Conservation (phyloP, 2,797 vertebrate species). For the Alectoris magna region DNA sequence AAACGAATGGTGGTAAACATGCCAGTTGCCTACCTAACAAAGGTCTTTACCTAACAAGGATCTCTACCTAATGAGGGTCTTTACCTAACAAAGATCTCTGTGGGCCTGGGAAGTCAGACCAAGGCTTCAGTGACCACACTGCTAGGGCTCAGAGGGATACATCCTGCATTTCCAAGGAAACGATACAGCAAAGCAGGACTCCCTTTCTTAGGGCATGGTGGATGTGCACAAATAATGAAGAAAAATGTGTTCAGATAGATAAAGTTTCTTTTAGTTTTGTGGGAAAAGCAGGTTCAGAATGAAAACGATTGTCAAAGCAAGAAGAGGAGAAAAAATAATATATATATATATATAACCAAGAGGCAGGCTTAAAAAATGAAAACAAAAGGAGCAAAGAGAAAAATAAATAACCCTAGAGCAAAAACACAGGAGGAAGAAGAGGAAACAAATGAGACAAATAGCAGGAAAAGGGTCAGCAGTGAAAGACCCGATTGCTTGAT, state of each 20-base stretch:
- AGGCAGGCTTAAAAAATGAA: neutral
- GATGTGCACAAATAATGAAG: neutral
- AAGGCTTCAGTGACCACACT: neutral
- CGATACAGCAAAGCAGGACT: neutral
- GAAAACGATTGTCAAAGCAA: neutral
- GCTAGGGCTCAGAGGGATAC: neutral
- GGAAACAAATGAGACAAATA: constrained; percentile 61
- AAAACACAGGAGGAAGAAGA: neutral
- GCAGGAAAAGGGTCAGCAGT: constrained; percentile 54
- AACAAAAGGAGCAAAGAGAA: constrained; percentile 17
- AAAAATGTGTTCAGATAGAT: neutral
- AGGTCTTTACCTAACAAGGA: neutral
- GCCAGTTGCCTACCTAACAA: neutral
- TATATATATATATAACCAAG: neutral
- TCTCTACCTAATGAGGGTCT: neutral
- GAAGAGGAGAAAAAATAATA: neutral
- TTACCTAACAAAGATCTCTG: neutral
- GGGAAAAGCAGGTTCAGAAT: constrained; percentile 2
- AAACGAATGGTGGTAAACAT: neutral
- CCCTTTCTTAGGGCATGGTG: neutral
- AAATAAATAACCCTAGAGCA: constrained; percentile 44
- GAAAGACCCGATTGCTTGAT: constrained; percentile 51
- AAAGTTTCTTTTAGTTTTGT: constrained; percentile 27
- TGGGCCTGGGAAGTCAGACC: neutral
- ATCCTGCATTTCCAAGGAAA: neutral